A percentile compares a stretch with the other conserved stretches of the same genome.
These are phyloP conservation scores for Ictidomys tridecemlineatus DNA, from an alignment of 2,113 vertebrate genomes.

Conservation along the genomic window DNA sequence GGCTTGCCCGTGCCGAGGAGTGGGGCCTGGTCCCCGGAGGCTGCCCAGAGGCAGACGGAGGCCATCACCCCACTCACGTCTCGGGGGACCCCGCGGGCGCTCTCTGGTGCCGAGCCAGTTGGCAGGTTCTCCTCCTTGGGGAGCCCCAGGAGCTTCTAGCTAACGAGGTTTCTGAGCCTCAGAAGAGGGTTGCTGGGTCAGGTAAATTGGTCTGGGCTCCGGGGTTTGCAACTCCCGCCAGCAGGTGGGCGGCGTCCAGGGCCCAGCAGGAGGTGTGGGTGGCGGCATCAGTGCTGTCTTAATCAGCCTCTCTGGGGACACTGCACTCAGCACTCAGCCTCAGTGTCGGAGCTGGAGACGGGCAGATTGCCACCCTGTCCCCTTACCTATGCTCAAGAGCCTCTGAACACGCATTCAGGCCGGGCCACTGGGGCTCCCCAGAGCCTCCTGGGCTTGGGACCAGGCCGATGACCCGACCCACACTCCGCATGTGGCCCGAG, in stretches of 20 bases:
- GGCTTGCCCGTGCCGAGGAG: background rate
- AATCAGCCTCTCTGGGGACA: background rate
- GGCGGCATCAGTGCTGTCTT: background rate
- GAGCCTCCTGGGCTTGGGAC: too few species aligned
- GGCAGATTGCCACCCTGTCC: too few species aligned
- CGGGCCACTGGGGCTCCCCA: too few species aligned
- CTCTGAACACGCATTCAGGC: too few species aligned
- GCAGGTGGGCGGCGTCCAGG: background rate
- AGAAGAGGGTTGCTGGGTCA: background rate
- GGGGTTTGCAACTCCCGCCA: background rate
- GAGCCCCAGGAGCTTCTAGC: background rate
- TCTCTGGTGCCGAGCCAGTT: background rate
- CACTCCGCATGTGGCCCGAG: too few species aligned
- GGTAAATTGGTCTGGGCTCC: background rate
- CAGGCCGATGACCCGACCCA: too few species aligned
- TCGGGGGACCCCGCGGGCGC: background rate
- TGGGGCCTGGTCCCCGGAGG: background rate
- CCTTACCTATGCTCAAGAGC: too few species aligned
- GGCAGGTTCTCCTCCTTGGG: constrained; percentile 11
- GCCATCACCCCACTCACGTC: background rate
- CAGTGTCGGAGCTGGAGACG: fast-evolving
- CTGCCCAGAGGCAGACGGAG: fast-evolving
- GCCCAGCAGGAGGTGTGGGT: background rate
- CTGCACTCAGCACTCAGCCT: too few species aligned
- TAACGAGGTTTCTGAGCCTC: constrained; percentile 7